These are phyloP conservation scores for Sinella curviseta DNA, from an alignment of 1,140 invertebrate genomes.

Conservation along the genomic window DNA sequence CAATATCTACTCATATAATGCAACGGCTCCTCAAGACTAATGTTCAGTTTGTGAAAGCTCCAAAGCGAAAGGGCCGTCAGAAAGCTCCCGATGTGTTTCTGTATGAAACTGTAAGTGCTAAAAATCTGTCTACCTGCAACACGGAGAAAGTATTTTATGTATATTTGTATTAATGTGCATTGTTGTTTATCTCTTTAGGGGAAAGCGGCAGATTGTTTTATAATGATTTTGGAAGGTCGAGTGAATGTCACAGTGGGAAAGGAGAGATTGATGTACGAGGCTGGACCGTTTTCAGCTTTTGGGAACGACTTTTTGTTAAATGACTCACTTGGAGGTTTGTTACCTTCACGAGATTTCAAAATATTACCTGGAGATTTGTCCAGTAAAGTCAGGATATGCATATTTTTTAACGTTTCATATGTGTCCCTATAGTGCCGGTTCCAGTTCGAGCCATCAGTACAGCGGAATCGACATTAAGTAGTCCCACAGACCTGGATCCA, in stretches of 20 bases:
- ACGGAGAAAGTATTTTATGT: background rate
- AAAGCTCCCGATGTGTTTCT: slow-evolving; percentile 23
- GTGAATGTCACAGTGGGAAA: slow-evolving; percentile 56
- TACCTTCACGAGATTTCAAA: background rate
- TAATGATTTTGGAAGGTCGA: slow-evolving; percentile 60
- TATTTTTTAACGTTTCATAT: background rate
- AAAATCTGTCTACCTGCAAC: background rate
- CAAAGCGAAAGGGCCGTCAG: slow-evolving; percentile 32
- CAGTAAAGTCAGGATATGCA: background rate
- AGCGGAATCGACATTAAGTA: background rate
- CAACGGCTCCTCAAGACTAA: slow-evolving; percentile 36
- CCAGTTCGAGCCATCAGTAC: background rate
- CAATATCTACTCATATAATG: slow-evolving; percentile 35
- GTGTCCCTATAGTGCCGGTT: background rate
- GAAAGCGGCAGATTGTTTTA: slow-evolving; percentile 58
- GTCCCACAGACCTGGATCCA: background rate
- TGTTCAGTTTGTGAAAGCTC: slow-evolving; percentile 29
- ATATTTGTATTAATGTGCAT: background rate
- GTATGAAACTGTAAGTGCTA: slow-evolving; percentile 38
- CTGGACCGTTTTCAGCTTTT: slow-evolving; percentile 64
- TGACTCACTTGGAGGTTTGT: background rate
- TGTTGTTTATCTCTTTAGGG: no score
- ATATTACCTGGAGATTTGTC: background rate
- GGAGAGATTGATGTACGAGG: slow-evolving; percentile 60
- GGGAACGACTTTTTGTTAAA: slow-evolving; percentile 52